phyloP scores from a whole-genome alignment of 2,113 vertebrate species.

The Acinonyx jubatus region DNA sequence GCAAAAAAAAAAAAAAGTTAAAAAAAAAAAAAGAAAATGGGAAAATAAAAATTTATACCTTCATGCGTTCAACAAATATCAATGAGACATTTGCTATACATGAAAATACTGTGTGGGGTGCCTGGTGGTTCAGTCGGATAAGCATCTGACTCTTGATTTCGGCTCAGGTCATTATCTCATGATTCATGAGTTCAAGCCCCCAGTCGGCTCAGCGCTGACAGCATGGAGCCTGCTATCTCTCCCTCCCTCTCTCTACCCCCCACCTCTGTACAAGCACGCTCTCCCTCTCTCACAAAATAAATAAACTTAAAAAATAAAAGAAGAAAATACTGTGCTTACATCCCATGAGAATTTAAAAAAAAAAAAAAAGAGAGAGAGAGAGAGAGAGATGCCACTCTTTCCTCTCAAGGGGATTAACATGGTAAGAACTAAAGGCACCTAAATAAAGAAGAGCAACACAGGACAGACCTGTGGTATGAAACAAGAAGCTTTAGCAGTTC shows the following conservation, averaged over 20 bases:
- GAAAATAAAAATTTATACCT: conserved; percentile 27
- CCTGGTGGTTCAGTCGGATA: too few relatives aligned
- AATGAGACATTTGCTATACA: neutral
- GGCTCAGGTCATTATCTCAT: too few relatives aligned
- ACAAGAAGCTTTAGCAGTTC: neutral
- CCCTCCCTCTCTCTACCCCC: too few relatives aligned
- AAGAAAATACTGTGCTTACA: conserved; percentile 8
- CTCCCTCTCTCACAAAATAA: too few relatives aligned
- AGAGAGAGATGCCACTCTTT: neutral
- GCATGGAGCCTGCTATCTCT: too few relatives aligned
- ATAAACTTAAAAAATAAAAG: neutral
- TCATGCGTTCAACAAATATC: neutral
- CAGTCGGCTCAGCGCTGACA: too few relatives aligned
- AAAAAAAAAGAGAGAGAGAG: neutral
- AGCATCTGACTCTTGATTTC: too few relatives aligned
- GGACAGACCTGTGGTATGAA: neutral
- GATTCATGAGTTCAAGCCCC: too few relatives aligned
- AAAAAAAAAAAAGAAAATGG: neutral
- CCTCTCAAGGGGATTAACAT: neutral
- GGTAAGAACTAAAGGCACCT: neutral
- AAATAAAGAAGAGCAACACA: neutral
- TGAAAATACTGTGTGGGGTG: neutral
- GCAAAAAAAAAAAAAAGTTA: too few relatives aligned
- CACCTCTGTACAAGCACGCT: too few relatives aligned
- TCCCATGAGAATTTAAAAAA: neutral